Base-by-base conservation (phyloP, 2,797 vertebrate species). In the Anisognathus igniventris region DNA sequence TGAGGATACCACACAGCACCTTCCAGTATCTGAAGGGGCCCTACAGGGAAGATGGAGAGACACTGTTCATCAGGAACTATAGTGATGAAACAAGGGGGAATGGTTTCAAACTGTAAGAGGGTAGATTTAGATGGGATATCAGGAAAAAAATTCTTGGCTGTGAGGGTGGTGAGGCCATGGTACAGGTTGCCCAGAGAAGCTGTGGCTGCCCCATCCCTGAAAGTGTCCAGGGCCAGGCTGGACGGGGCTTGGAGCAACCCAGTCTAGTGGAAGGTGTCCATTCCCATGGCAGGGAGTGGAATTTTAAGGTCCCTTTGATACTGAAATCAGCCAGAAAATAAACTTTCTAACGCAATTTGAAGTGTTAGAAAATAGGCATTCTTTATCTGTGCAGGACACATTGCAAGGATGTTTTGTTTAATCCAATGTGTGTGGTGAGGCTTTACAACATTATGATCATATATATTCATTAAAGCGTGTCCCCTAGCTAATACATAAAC, bases 161-260 rank as follows among this genome's bases (percentile, higher is more conserved):
- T 71, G 19, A 37, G 37, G 7, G 6, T 71, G 42, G 7, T 42
- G 23, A 64, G 12, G 35, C 15, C 8, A 0, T 53, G 40, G 24
- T 3, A 61, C 35, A 37, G 18, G 8, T 11, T 86, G 22, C 15
- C 27, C 27, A 64, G 6, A 44, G 50, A n/a, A 48, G 6, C 23
- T 86, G 28, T n/a, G 27, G 15, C 18, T 78, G 22, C 4, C 7
- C 35, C 23, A 37, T 28, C 5, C 15, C 31, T 71, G 44, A 15
- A 71, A 71, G 13, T 31, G 19, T 56, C 3, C 42, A 20, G 35
- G 31, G 12, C 31, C 48, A 35, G 31, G 18, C 5, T n/a, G 50
- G 21, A n/a, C 0, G 0, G 30, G 33, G 10, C 24, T 33, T 85
- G 24, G 35, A 48, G 22, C 31, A 48, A 20, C 42, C 23, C 23